Conservation (phyloP, 2,797 vertebrate species). For the Artibeus jamaicensis region DNA sequence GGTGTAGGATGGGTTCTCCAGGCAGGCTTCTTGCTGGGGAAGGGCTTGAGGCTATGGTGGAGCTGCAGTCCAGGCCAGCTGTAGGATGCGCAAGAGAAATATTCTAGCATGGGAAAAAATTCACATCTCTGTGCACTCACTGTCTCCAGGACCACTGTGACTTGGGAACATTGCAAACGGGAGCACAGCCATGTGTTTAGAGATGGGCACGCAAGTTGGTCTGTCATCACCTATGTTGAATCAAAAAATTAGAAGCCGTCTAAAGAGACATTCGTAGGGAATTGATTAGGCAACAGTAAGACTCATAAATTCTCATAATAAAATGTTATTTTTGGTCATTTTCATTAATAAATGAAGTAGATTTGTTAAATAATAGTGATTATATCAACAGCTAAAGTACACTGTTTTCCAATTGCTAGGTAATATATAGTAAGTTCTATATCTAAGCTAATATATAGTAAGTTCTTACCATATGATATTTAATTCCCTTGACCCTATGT, state of each 20-base stretch:
- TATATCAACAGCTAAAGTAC: background rate
- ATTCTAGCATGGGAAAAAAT: background rate
- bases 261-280: background rate
- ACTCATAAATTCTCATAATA: background rate
- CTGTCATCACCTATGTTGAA: background rate
- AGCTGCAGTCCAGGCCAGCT: background rate
- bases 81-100: background rate
- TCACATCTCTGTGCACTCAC: background rate
- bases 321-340: background rate
- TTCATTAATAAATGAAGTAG: constrained; percentile 1
- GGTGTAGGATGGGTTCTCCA: background rate
- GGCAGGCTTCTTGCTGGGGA: background rate
- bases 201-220: background rate
- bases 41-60: background rate
- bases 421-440: background rate
- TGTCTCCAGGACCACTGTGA: background rate
- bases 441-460: background rate
- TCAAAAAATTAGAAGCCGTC: background rate
- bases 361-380: background rate
- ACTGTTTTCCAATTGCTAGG: background rate
- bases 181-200: background rate
- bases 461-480: background rate
- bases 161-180: background rate
- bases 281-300: background rate
- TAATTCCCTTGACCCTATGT: background rate